Base-by-base conservation (phyloP, 37 sponge, comb jelly and placozoan genomes). In the Aphrocallistes beatrix region DNA sequence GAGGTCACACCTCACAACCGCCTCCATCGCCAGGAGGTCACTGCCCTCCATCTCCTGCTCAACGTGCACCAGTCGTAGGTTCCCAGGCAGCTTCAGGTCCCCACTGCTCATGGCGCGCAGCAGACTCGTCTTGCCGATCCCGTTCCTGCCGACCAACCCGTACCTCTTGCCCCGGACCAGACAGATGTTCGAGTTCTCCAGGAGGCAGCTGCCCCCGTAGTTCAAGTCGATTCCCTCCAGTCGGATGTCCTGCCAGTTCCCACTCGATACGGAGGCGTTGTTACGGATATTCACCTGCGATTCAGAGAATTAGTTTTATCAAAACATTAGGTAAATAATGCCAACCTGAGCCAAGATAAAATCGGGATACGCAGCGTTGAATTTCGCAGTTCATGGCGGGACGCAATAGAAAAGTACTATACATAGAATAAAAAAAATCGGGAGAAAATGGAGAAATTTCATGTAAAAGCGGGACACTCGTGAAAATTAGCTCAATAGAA, bases 91-190 rank as follows among this genome's bases (percentile, higher is more conserved):
- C 8, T 40, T 81, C 75, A 94, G 88, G 81, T 92, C 89, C 23
- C 93, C 87, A 1, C 89, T 88, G 49, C 37, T 28, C 32, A 94
- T 89, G 36, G 91, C 86, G 37, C 88, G 39, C 36, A 94, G 87
- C 83, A 94, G 86, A 0, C 93, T 94, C 1, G 90, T 86, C 85
- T 94, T 94, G 19, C 95, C 95, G 28, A 88, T 51, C 23, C 96
- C 96, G 87, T 95, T 95, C 34, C 96, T 82, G 75, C 96, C 96
- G 16, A 95, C 96, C n/a, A 95, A 39, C 9, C 96, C 96, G 87
- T 95, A 95, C 23, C 93, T 87, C 36, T 87, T 39, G 0, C 89
- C 88, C 81, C 39, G 83, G 0, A 38, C n/a, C 17, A 91, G 37
- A 85, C 23, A 60, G 39, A 94, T 47, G 1, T 82, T 39, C 0